Conservation (phyloP, 2,113 vertebrate genomes). For the Tringa solitaria region DNA sequence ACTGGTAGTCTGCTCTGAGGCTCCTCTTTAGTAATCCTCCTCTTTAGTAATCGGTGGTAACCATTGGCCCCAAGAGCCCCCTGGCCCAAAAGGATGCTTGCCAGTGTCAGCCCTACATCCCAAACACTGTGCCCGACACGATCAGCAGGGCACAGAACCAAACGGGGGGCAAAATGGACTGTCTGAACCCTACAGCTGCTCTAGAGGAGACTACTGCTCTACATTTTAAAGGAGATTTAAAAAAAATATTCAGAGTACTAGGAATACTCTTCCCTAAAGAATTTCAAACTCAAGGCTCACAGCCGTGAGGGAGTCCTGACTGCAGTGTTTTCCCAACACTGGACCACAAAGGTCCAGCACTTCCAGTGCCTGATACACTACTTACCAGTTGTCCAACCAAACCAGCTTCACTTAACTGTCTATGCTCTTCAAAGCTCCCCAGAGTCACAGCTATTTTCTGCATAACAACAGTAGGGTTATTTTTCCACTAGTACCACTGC, state of each 20-base stretch:
- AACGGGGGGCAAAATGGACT: no score
- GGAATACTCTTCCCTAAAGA: not conserved
- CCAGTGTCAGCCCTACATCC: not conserved
- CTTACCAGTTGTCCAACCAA: not conserved
- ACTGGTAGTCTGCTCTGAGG: no score
- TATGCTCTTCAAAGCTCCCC: not conserved
- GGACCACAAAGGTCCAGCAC: not conserved
- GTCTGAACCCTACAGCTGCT: not conserved
- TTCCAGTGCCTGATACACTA: not conserved
- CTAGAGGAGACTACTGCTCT: not conserved
- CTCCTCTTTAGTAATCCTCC: no score
- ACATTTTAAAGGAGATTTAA: not conserved
- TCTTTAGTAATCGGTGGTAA: no score
- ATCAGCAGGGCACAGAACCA: not conserved
- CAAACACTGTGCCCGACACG: not conserved
- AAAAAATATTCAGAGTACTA: not conserved
- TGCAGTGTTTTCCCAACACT: not conserved
- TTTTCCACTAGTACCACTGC: not conserved
- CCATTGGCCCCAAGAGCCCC: not conserved
- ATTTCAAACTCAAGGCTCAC: accelerated
- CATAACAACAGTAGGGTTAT: not conserved
- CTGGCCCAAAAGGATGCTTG: accelerated
- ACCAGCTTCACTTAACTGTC: not conserved
- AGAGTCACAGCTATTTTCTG: not conserved
- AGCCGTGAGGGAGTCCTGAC: not conserved